These are phyloP conservation scores for Eledone cirrhosa DNA, from an alignment of 2,888 invertebrate species.

Conservation along the genomic window DNA sequence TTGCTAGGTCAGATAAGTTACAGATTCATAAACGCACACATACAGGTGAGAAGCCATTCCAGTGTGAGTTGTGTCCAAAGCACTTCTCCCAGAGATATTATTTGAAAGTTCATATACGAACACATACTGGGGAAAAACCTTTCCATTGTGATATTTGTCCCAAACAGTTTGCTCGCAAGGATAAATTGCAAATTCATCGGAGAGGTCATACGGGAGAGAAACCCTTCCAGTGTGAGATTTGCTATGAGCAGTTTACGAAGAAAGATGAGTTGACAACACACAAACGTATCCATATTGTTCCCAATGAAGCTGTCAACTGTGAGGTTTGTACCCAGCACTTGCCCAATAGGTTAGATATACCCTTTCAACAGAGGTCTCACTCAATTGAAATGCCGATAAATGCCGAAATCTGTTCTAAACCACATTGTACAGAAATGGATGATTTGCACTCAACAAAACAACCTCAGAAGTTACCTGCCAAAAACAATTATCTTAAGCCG, in stretches of 20 bases:
- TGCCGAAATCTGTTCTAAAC: no score
- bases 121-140: slow-evolving; percentile 36
- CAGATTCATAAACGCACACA: not conserved
- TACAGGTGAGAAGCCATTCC: slow-evolving; percentile 10
- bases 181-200: slow-evolving; percentile 39
- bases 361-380: no score
- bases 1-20: not conserved
- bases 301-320: no score
- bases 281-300: not conserved
- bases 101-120: slow-evolving; percentile 33
- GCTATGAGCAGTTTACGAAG: slow-evolving; percentile 33
- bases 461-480: no score
- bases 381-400: no score
- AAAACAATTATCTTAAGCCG: no score
- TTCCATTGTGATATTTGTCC: slow-evolving; percentile 42
- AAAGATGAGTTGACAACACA: not conserved
- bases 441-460: no score
- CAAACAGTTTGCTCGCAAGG: slow-evolving; percentile 36
- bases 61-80: not conserved
- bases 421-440: no score
- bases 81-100: slow-evolving; percentile 5
- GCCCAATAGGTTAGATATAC: no score
- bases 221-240: slow-evolving; percentile 38
- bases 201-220: slow-evolving; percentile 38
- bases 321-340: no score